These are phyloP conservation scores for Heteromormyrus szaboi DNA, from an alignment of 2,797 vertebrate species.

Conservation along the genomic window DNA sequence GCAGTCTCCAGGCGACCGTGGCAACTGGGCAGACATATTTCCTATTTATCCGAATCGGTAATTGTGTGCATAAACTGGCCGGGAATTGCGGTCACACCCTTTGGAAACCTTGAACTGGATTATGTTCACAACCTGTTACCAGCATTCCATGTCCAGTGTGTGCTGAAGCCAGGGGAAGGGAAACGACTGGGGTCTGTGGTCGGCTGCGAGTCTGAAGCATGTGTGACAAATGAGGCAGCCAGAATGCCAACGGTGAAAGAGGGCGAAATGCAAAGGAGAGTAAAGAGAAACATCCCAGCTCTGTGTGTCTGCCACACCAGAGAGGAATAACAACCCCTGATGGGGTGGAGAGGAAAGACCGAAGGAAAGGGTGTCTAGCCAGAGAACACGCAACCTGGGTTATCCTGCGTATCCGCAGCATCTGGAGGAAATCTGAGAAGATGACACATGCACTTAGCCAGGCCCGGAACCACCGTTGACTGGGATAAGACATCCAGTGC, in stretches of 20 bases:
- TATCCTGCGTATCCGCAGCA: constrained; percentile 34
- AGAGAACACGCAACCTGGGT: constrained; percentile 33
- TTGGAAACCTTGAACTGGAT: neutral
- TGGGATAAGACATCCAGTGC: constrained; percentile 38
- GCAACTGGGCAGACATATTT: neutral
- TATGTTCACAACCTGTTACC: constrained; percentile 12
- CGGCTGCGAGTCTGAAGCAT: neutral
- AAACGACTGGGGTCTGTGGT: neutral
- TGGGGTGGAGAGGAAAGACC: neutral
- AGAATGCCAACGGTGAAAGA: neutral
- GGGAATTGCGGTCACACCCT: neutral
- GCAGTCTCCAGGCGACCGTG: neutral
- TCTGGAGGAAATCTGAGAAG: constrained; percentile 57
- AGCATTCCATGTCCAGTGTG: neutral
- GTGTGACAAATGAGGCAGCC: neutral
- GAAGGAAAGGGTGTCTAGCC: neutral
- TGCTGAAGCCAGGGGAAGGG: neutral
- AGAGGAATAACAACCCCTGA: neutral
- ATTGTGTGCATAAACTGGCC: neutral
- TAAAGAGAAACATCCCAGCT: neutral
- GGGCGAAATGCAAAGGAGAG: neutral
- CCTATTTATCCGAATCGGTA: neutral
- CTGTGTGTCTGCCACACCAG: neutral
- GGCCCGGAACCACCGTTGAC: constrained; percentile 41
- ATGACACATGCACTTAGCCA: constrained; percentile 46